A percentile compares a stretch with the other conserved stretches of the same genome.
phyloP scores from a whole-genome alignment of 2,113 vertebrate genomes.

The Centrocercus urophasianus region DNA sequence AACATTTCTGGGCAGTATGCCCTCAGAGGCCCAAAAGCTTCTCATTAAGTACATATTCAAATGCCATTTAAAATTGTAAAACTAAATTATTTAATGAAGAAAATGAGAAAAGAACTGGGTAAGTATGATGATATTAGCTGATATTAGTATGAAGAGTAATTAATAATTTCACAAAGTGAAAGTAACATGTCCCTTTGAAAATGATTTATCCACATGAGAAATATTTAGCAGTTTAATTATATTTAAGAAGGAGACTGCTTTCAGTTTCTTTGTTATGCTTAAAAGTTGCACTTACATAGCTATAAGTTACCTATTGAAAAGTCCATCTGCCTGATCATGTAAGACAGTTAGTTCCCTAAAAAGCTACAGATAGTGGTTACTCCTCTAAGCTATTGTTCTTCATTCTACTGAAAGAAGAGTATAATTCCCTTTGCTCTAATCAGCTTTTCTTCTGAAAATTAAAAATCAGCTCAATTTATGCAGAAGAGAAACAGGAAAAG shows the following conservation, averaged over 20 bases:
- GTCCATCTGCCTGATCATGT: background rate
- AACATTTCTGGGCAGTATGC: background rate
- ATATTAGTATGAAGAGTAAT: background rate
- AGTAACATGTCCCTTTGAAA: background rate
- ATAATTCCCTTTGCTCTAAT: constrained; percentile 22
- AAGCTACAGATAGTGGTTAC: background rate
- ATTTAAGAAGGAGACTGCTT: background rate
- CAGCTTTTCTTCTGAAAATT: constrained; percentile 18
- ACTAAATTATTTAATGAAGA: background rate
- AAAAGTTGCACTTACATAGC: background rate
- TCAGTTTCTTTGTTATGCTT: background rate
- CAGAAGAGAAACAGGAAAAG: constrained; percentile 34
- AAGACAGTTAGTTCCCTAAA: background rate
- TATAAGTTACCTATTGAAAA: background rate
- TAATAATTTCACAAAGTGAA: background rate
- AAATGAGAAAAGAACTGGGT: background rate
- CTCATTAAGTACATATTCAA: background rate
- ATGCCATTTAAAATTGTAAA: background rate
- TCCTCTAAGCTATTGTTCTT: constrained; percentile 36
- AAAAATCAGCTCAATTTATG: constrained; percentile 46
- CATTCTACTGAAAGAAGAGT: constrained; percentile 23
- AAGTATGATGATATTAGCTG: background rate
- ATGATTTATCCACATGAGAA: background rate
- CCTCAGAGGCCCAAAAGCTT: background rate
- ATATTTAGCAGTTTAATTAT: background rate